phyloP scores from a whole-genome alignment of 2,888 invertebrate genomes.

The Aphrophora alni region DNA sequence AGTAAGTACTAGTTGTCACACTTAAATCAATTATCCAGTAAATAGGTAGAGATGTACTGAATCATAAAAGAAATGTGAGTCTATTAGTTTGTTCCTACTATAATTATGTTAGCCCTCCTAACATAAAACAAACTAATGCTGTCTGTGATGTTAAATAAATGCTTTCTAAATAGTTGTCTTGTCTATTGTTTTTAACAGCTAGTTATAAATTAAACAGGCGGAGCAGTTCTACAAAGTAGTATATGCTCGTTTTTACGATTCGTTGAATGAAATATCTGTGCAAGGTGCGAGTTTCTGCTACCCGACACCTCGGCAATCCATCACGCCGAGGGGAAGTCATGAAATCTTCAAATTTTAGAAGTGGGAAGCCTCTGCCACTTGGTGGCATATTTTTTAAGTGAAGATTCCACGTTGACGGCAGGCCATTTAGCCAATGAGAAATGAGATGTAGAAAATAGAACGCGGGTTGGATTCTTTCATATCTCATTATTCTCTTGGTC shows the following conservation, averaged over 20 bases:
- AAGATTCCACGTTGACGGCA: conserved; percentile 33
- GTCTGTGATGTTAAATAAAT: background rate
- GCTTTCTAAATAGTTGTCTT: background rate
- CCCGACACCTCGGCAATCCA: background rate
- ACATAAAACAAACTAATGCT: background rate
- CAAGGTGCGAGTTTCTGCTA: background rate
- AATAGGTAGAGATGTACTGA: too few species aligned
- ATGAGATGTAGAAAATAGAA: conserved; percentile 10
- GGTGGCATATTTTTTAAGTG: conserved; percentile 27
- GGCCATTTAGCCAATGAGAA: conserved; percentile 36
- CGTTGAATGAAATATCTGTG: background rate
- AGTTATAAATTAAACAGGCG: background rate
- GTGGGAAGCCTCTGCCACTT: background rate
- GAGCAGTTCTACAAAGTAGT: background rate
- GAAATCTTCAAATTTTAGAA: background rate
- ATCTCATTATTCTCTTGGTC: background rate
- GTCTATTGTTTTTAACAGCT: background rate
- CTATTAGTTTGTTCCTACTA: too few species aligned
- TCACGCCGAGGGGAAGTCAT: background rate
- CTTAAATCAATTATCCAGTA: too few species aligned
- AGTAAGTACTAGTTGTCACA: too few species aligned
- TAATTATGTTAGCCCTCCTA: background rate
- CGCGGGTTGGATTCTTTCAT: background rate
- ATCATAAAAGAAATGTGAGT: background rate
- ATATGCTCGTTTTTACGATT: background rate